These are phyloP conservation scores for Bilobella aurantiaca DNA, from an alignment of 1,140 invertebrate species.

Conservation along the genomic window DNA sequence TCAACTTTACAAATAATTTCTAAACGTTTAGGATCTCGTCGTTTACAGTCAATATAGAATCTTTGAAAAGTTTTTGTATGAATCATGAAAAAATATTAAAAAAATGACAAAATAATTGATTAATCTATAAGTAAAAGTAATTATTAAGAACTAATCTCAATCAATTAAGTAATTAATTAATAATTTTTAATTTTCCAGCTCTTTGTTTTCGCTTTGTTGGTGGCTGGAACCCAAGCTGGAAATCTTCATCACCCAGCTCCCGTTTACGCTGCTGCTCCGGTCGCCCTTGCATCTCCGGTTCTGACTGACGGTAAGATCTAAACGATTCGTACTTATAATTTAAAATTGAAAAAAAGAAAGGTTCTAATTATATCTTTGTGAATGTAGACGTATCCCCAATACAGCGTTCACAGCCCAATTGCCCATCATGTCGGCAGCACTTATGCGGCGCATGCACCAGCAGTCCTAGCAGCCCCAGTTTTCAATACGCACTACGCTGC, in stretches of 20 bases:
- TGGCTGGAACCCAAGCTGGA: constrained; percentile 1
- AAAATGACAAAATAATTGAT: too few relatives aligned
- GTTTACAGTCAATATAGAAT: too few relatives aligned
- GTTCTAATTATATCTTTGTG: background rate
- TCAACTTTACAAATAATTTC: too few relatives aligned
- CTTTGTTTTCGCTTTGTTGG: background rate
- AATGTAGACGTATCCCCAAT: background rate
- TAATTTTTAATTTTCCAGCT: too few relatives aligned
- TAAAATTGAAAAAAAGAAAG: background rate
- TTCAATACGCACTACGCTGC: background rate
- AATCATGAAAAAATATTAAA: too few relatives aligned
- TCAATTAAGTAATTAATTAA: too few relatives aligned
- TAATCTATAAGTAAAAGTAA: too few relatives aligned
- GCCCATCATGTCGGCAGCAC: background rate
- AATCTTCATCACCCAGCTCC: background rate
- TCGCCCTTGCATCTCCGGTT: background rate
- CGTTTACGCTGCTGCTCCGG: background rate
- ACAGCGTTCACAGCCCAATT: background rate
- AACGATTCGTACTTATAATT: too few relatives aligned
- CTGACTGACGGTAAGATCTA: background rate
- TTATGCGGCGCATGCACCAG: background rate
- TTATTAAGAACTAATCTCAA: too few relatives aligned
- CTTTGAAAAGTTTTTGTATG: too few relatives aligned
- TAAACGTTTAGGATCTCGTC: too few relatives aligned
- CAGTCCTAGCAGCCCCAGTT: background rate